Percentiles rank a stretch among this genome's conserved stretches.
phyloP scores from a whole-genome alignment of 2,888 invertebrate genomes.

The Himalopsyche anomala region DNA sequence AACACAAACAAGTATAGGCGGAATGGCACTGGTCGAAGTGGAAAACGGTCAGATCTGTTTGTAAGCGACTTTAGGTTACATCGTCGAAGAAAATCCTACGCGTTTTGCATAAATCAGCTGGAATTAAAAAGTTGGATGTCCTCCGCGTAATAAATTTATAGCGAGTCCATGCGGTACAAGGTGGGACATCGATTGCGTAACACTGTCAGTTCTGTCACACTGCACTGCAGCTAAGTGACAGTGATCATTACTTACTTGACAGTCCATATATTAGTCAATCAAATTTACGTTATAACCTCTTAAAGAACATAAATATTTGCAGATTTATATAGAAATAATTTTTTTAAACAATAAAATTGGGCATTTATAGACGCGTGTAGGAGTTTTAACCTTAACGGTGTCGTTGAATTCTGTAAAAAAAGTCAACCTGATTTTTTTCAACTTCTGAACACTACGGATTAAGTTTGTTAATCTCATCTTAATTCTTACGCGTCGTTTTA shows the following conservation, averaged over 20 bases:
- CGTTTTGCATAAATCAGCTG: slow-evolving; percentile 52
- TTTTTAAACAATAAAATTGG: too few species aligned
- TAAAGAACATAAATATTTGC: too few species aligned
- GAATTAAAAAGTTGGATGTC: slow-evolving; percentile 27
- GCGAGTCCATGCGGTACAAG: neutral
- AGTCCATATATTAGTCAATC: too few species aligned
- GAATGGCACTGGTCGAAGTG: slow-evolving; percentile 58
- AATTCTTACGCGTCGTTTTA: too few species aligned
- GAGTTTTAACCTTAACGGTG: too few species aligned
- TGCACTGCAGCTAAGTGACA: neutral
- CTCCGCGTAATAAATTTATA: slow-evolving; percentile 29
- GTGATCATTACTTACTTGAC: neutral
- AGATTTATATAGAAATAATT: too few species aligned
- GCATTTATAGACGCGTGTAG: too few species aligned
- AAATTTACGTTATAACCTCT: too few species aligned
- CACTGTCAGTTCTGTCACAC: slow-evolving; percentile 8
- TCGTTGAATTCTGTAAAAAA: too few species aligned
- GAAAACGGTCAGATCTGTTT: slow-evolving; percentile 52
- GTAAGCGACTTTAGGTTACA: slow-evolving; percentile 32
- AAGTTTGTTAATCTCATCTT: too few species aligned
- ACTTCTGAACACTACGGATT: too few species aligned
- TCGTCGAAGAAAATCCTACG: slow-evolving; percentile 55
- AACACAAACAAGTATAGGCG: slow-evolving; percentile 57
- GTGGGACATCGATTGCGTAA: slow-evolving; percentile 2
- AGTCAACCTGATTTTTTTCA: too few species aligned